Evolutionary conservation across 2,797 vertebrate species (phyloP).

Genomic region (Holocentrus rufus): DNA sequence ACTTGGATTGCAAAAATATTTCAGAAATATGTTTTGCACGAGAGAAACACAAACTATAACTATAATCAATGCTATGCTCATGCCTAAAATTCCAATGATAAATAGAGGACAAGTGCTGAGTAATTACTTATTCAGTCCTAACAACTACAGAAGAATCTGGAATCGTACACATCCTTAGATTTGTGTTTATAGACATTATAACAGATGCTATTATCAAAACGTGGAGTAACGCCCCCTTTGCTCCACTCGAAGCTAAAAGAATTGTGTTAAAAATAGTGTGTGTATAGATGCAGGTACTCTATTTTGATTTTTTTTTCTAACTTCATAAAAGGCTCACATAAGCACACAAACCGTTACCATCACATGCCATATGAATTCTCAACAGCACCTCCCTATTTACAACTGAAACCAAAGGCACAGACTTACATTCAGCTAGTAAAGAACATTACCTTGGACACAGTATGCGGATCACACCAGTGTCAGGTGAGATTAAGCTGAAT

Average conservation of each 20-base stretch:
- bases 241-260: not conserved
- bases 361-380: constrained; percentile 2
- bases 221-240: not conserved
- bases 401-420: constrained; percentile 18
- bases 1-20: not conserved
- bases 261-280: not conserved
- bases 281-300: too few species aligned
- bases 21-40: not conserved
- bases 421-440: constrained; percentile 1
- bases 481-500: constrained; percentile 30
- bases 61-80: not conserved
- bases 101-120: not conserved
- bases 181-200: not conserved
- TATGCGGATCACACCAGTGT: constrained; percentile 14
- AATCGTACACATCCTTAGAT: not conserved
- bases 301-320: too few species aligned
- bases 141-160: not conserved
- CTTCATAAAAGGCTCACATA: too few species aligned
- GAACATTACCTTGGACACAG: constrained; percentile 2
- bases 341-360: not conserved
- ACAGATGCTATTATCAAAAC: not conserved
- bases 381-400: constrained; percentile 7
- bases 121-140: not conserved
- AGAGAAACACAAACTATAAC: not conserved
- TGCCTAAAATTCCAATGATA: not conserved